Percentiles rank a stretch among this genome's conserved stretches.
Conservation (phyloP, 2,797 vertebrate genomes). For the Amblyraja radiata region DNA sequence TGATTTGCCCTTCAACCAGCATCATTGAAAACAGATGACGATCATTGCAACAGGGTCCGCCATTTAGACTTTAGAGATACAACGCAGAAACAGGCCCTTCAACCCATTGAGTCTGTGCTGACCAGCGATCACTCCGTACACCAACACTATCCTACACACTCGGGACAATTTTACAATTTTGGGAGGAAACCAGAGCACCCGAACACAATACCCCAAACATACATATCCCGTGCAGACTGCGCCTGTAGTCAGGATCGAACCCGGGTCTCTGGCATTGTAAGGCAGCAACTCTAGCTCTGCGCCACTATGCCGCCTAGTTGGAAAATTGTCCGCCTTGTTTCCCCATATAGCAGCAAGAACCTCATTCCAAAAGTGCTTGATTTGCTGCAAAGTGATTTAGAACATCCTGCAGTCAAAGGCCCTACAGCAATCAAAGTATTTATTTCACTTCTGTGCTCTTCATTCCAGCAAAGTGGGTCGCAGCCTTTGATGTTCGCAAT, state of each 20-base stretch:
- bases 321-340: neutral
- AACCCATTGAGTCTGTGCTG: no score
- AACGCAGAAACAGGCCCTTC: no score
- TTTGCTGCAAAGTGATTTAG: neutral
- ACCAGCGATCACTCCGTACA: no score
- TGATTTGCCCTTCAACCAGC: neutral
- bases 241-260: no score
- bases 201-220: no score
- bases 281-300: no score
- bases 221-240: no score
- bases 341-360: neutral
- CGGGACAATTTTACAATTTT: no score
- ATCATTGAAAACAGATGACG: neutral
- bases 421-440: neutral
- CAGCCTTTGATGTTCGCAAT: slow-evolving; percentile 6
- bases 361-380: neutral
- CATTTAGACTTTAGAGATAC: neutral
- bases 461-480: neutral
- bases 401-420: neutral
- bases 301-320: neutral
- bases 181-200: no score
- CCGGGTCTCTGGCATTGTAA: no score
- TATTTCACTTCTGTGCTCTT: neutral
- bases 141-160: no score
- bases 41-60: neutral